phyloP scores from a whole-genome alignment of 2,113 vertebrate species.

The Gallinago undulata region DNA sequence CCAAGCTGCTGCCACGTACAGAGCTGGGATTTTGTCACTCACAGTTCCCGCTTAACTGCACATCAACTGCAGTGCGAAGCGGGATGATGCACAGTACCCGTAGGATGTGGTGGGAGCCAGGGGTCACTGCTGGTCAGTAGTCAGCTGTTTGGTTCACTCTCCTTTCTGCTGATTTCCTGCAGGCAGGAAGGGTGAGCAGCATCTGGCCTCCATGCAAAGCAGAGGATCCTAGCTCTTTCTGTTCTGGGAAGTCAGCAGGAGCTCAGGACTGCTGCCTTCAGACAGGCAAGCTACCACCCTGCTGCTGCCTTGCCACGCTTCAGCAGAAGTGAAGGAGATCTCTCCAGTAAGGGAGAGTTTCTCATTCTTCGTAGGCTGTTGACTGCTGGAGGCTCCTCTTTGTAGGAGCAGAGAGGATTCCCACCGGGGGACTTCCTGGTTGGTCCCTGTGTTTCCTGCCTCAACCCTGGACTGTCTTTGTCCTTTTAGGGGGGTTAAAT shows the following conservation, averaged over 20 bases:
- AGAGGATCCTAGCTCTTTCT: neutral
- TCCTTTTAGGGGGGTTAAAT: neutral
- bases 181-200: neutral
- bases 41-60: neutral
- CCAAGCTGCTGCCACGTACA: neutral
- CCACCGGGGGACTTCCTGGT: rapidly evolving
- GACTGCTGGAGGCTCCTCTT: neutral
- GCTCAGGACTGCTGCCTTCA: neutral
- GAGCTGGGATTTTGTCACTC: neutral
- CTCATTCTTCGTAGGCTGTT: neutral
- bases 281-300: rapidly evolving
- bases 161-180: neutral
- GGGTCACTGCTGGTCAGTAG: neutral
- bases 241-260: neutral
- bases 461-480: neutral
- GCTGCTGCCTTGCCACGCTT: neutral
- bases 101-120: neutral
- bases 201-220: neutral
- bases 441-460: neutral
- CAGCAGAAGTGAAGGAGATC: neutral
- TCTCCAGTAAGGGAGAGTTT: neutral
- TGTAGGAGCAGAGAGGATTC: neutral
- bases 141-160: neutral
- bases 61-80: rapidly evolving
- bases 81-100: neutral